Base-by-base conservation (phyloP, 2,888 invertebrate species). In the Heteromurus nitidus region DNA sequence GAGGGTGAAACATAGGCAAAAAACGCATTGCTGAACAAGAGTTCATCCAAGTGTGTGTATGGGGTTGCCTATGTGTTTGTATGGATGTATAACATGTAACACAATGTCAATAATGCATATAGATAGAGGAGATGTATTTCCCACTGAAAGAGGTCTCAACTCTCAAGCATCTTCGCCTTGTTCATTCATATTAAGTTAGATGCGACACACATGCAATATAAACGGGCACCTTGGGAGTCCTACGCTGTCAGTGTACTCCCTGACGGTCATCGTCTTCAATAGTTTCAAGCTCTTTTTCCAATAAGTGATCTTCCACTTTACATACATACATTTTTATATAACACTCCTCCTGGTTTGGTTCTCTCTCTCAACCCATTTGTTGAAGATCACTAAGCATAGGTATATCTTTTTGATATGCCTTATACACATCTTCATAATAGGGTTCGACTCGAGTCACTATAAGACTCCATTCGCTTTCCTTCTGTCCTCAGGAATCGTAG, bases 141-240 rank as follows among this genome's bases (percentile, higher is more conserved):
- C 16, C 47, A 47, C 47, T 47, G 16, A 47, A 47, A n/a, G n/a
- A 16, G n/a, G n/a, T n/a, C 47, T 47, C n/a, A n/a, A 36, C 36
- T 36, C 36, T 36, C 13, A n/a, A 47, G 47, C 11, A 5, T 47
- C n/a, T 47, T 16, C n/a, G 36, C 26, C 50, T 26, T 30, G 60
- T 60, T 60, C 22, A 53, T 53, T 53, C 60, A 28, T 60, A 60
- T 60, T 60, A 60, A 5, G n/a, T 13, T 60, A 53, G 22, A 53
- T n/a, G n/a, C n/a, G n/a, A n/a, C n/a, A n/a, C n/a, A 47, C n/a
- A 5, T 30, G 22, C n/a, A 58, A 70, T 70, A 70, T 36, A 36
- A 70, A 70, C 53, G 44, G 24, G 55, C 72, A 28, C 44, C 72
- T 28, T 44, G 72, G 72, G 72, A 72, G 58, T 47, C 22, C 64